Evolutionary conservation across 1,140 invertebrate genomes (phyloP).

Genomic region (Limonius californicus): DNA sequence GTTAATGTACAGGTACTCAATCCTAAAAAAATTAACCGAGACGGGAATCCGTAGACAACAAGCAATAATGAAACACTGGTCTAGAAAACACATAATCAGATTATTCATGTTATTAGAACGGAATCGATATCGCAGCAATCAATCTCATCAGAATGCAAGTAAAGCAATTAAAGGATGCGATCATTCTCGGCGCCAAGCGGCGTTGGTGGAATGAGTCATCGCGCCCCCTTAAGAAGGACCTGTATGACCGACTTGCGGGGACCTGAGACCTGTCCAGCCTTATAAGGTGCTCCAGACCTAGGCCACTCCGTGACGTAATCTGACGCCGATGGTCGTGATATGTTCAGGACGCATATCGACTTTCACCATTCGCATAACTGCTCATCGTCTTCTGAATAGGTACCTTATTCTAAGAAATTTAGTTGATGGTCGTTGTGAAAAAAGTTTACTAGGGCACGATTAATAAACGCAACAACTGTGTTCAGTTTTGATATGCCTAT

Average conservation of each 20-base stretch:
- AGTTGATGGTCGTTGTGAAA: no score
- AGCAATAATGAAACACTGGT: not conserved
- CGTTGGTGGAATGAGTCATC: conserved; percentile 11
- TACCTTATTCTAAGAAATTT: no score
- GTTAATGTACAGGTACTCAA: no score
- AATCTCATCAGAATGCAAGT: conserved; percentile 1
- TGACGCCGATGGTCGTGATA: not conserved
- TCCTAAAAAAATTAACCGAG: no score
- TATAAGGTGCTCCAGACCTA: conserved; percentile 15
- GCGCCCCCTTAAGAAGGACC: conserved; percentile 3
- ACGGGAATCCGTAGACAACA: not conserved
- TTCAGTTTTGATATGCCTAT: no score
- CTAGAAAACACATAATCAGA: not conserved
- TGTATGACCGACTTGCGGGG: conserved; percentile 10
- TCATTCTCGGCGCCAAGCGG: conserved; percentile 8
- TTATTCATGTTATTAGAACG: not conserved
- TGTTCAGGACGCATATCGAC: not conserved
- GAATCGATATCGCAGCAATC: not conserved
- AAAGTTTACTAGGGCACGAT: no score
- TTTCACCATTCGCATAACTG: conserved; percentile 1
- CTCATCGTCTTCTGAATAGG: no score
- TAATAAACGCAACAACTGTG: no score
- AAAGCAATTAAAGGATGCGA: conserved; percentile 10
- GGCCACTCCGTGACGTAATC: conserved; percentile 16
- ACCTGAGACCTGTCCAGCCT: conserved; percentile 2